These are phyloP conservation scores for Drosophila hydei DNA, from an alignment of 1,140 invertebrate genomes.

Conservation along the genomic window DNA sequence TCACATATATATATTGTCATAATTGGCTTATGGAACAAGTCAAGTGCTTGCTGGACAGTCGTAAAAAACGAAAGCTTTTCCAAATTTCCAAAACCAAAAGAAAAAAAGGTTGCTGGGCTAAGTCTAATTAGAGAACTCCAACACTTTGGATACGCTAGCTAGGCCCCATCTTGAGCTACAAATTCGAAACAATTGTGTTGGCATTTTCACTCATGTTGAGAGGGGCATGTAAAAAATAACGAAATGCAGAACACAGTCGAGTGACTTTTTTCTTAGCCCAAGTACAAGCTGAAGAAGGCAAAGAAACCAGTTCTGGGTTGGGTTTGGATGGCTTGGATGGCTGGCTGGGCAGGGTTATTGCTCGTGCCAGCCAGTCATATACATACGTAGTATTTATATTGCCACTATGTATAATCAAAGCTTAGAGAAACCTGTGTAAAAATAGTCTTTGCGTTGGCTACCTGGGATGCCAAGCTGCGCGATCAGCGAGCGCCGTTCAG, in stretches of 20 bases:
- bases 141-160: slow-evolving; percentile 62
- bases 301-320: slow-evolving; percentile 62
- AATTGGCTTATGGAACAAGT: slow-evolving; percentile 39
- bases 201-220: slow-evolving; percentile 56
- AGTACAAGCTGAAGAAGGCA: slow-evolving; percentile 29
- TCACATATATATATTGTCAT: slow-evolving; percentile 29
- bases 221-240: slow-evolving; percentile 30
- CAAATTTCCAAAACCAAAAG: not conserved
- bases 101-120: not conserved
- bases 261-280: slow-evolving; percentile 18
- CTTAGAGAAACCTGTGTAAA: slow-evolving; percentile 62
- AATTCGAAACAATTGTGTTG: slow-evolving; percentile 43
- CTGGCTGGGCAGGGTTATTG: slow-evolving; percentile 59
- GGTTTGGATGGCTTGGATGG: slow-evolving; percentile 32
- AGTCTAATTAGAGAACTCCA: slow-evolving; percentile 65
- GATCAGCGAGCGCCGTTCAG: slow-evolving; percentile 10
- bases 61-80: slow-evolving; percentile 65
- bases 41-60: slow-evolving; percentile 40
- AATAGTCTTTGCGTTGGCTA: slow-evolving; percentile 51
- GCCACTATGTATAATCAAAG: slow-evolving; percentile 67
- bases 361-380: slow-evolving; percentile 64
- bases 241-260: slow-evolving; percentile 31
- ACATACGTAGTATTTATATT: slow-evolving; percentile 62
- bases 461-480: slow-evolving; percentile 32
- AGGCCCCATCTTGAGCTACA: slow-evolving; percentile 17